A percentile compares a stretch with the other conserved stretches of the same genome.
Evolutionary conservation across 2,113 vertebrate species (phyloP).

Genomic region (Sakesphorus luctuosus): DNA sequence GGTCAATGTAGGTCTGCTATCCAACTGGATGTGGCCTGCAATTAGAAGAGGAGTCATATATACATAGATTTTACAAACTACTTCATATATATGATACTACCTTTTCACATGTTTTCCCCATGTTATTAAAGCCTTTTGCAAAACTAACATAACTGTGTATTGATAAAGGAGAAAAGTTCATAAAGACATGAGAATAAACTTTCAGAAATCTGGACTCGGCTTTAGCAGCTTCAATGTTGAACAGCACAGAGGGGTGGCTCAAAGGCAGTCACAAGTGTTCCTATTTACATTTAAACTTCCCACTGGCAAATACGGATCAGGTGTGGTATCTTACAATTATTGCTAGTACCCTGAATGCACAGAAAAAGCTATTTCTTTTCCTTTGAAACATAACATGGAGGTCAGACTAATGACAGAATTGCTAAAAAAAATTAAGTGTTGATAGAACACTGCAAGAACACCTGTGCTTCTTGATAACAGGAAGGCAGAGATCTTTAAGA

Average conservation of each 20-base stretch:
- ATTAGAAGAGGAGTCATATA: background rate
- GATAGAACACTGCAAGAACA: background rate
- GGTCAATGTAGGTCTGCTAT: slow-evolving; percentile 15
- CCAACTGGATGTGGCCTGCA: slow-evolving; percentile 42
- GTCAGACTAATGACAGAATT: background rate
- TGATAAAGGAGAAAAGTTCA: background rate
- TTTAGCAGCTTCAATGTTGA: background rate
- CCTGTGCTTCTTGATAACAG: background rate
- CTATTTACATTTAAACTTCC: background rate
- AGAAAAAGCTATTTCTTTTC: background rate
- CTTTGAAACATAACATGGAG: background rate
- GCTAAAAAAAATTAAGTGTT: background rate
- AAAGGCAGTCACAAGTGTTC: background rate
- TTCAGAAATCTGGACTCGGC: background rate
- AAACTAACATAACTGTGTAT: background rate
- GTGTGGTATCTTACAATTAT: background rate
- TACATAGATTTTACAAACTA: background rate
- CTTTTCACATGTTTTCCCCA: background rate
- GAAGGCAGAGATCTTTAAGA: background rate
- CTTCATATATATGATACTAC: fast-evolving
- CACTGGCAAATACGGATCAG: background rate
- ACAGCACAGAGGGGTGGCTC: background rate
- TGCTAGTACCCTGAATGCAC: fast-evolving
- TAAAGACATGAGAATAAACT: background rate
- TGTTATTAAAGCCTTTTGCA: background rate